A percentile compares a stretch with the other conserved stretches of the same genome.
These are phyloP conservation scores for Lampropteryx suffumata DNA, from an alignment of 2,888 invertebrate genomes.

Conservation along the genomic window DNA sequence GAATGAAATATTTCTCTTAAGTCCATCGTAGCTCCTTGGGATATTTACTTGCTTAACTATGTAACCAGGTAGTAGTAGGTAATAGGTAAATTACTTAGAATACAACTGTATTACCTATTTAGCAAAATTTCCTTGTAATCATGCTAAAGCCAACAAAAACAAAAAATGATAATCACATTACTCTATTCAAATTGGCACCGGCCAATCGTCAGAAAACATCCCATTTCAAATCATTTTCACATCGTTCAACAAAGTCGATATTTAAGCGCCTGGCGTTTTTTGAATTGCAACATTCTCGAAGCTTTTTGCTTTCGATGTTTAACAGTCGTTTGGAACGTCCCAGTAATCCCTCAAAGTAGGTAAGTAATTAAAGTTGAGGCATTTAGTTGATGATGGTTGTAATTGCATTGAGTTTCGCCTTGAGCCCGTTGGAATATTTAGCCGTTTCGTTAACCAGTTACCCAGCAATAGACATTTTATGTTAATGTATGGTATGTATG, in stretches of 20 bases:
- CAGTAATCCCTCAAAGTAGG: slow-evolving; percentile 17
- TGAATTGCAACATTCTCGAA: slow-evolving; percentile 18
- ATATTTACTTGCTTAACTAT: no score
- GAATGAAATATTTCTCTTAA: slow-evolving; percentile 4
- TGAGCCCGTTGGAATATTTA: not conserved
- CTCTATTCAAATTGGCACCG: slow-evolving; percentile 1
- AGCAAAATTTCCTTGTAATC: no score
- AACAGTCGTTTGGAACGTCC: slow-evolving; percentile 8
- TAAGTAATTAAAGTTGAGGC: slow-evolving; percentile 17
- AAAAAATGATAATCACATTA: slow-evolving; percentile 6
- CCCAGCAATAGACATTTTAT: no score
- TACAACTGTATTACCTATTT: no score
- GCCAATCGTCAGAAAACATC: slow-evolving; percentile 15
- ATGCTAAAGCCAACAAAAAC: not conserved
- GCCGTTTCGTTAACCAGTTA: not conserved
- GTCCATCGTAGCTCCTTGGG: no score
- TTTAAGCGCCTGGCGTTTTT: slow-evolving; percentile 12
- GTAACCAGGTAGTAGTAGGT: not conserved
- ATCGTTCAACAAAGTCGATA: slow-evolving; percentile 17
- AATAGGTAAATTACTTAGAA: not conserved
- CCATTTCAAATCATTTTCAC: slow-evolving; percentile 15
- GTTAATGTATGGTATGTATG: no score
- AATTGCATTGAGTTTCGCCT: slow-evolving; percentile 12
- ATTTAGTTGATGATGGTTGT: slow-evolving; percentile 9
- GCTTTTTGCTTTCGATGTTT: slow-evolving; percentile 8